Evolutionary conservation across 2,113 vertebrate genomes (phyloP).

Genomic region (Loxodonta africana): DNA sequence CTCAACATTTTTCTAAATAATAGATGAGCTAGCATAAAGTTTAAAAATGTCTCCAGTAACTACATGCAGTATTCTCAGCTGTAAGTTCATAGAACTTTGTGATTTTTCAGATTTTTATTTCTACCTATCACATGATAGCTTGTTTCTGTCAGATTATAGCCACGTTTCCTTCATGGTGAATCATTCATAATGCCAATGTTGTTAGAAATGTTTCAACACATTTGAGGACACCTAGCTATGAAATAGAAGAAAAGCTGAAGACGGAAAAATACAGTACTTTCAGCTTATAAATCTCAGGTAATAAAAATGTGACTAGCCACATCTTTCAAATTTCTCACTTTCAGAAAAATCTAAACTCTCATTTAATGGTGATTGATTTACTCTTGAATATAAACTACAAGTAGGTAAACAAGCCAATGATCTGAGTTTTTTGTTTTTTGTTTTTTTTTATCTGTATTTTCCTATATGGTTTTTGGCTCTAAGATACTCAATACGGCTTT

Average conservation of each 20-base stretch:
- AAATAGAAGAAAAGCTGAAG: background rate
- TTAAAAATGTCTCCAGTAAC: background rate
- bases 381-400: slow-evolving; percentile 17
- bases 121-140: background rate
- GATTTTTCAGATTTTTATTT: background rate
- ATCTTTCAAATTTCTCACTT: slow-evolving; percentile 23
- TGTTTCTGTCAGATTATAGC: background rate
- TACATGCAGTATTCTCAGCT: background rate
- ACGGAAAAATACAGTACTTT: background rate
- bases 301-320: background rate
- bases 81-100: background rate
- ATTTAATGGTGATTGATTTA: background rate
- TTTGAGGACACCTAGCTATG: background rate
- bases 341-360: slow-evolving; percentile 12
- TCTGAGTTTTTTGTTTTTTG: background rate
- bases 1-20: background rate
- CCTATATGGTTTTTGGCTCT: background rate
- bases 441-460: background rate
- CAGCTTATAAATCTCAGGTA: background rate
- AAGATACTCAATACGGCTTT: background rate
- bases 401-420: background rate
- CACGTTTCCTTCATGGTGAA: slow-evolving; percentile 23
- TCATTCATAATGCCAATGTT: background rate
- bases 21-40: background rate
- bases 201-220: background rate